Evolutionary conservation across 1,140 invertebrate species (phyloP).

Genomic region (Zophobas atratus): DNA sequence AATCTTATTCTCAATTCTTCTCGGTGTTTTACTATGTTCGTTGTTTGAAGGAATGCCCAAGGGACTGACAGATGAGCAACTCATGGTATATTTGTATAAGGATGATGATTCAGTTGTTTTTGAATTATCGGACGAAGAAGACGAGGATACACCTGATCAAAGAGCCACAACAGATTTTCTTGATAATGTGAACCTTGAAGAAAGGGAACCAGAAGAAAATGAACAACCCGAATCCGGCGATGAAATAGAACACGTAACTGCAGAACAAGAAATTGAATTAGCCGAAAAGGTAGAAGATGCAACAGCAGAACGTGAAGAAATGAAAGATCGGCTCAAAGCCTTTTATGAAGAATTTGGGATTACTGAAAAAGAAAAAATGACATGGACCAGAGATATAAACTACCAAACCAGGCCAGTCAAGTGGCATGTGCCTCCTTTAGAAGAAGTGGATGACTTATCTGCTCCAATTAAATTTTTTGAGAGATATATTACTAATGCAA

Average conservation of each 20-base stretch:
- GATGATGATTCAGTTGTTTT: constrained; percentile 21
- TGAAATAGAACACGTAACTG: neutral
- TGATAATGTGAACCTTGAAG: constrained; percentile 9
- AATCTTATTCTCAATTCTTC: no score
- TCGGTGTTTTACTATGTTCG: no score
- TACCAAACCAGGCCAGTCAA: neutral
- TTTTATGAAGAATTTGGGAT: neutral
- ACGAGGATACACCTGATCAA: neutral
- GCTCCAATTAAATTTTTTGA: constrained; percentile 22
- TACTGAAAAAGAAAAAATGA: neutral
- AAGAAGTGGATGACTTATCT: neutral
- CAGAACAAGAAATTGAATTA: neutral
- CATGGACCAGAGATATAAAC: neutral
- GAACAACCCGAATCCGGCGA: neutral
- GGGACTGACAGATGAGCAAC: constrained; percentile 18
- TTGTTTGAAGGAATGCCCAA: neutral
- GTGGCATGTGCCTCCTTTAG: neutral
- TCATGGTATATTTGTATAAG: constrained; percentile 8
- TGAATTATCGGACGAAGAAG: constrained; percentile 35
- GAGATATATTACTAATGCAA: constrained; percentile 22
- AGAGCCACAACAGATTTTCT: no score
- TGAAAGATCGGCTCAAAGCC: neutral
- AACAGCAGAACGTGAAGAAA: neutral
- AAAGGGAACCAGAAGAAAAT: constrained; percentile 21
- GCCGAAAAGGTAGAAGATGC: neutral